These are phyloP conservation scores for Bombyx mandarina DNA, from an alignment of 1,140 invertebrate genomes.

Conservation along the genomic window DNA sequence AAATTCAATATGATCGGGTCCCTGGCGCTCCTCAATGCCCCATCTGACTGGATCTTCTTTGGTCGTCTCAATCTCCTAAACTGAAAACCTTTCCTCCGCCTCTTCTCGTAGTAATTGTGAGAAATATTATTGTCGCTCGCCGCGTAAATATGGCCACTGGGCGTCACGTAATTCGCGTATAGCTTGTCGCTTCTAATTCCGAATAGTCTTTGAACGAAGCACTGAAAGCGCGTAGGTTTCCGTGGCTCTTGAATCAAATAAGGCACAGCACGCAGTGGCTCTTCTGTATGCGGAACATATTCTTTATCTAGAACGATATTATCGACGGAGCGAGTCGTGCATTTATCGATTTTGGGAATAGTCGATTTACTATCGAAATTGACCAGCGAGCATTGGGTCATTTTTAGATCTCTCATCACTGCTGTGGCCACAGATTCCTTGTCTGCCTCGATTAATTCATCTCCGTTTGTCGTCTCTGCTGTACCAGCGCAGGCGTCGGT, in stretches of 20 bases:
- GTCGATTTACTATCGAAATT: conserved; percentile 17
- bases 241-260: conserved; percentile 28
- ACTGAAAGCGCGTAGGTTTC: conserved; percentile 41
- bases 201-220: conserved; percentile 44
- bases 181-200: conserved; percentile 31
- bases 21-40: conserved; percentile 25
- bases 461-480: conserved; percentile 23
- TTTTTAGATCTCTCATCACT: conserved; percentile 35
- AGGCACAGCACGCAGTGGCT: conserved; percentile 15
- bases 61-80: conserved; percentile 30
- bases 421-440: conserved; percentile 23
- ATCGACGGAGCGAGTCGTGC: conserved; percentile 27
- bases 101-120: conserved; percentile 24
- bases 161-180: conserved; percentile 15
- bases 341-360: conserved; percentile 21
- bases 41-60: conserved; percentile 45
- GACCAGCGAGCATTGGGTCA: conserved; percentile 19
- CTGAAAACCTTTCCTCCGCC: conserved; percentile 28
- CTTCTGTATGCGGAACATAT: conserved; percentile 19
- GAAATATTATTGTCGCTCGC: conserved; percentile 48
- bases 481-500: conserved; percentile 44
- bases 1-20: conserved; percentile 42
- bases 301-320: conserved; percentile 20
- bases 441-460: conserved; percentile 12
- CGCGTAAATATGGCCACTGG: conserved; percentile 28